These are phyloP conservation scores for Thereva nobilitata DNA, from an alignment of 2,888 invertebrate species.

Conservation along the genomic window DNA sequence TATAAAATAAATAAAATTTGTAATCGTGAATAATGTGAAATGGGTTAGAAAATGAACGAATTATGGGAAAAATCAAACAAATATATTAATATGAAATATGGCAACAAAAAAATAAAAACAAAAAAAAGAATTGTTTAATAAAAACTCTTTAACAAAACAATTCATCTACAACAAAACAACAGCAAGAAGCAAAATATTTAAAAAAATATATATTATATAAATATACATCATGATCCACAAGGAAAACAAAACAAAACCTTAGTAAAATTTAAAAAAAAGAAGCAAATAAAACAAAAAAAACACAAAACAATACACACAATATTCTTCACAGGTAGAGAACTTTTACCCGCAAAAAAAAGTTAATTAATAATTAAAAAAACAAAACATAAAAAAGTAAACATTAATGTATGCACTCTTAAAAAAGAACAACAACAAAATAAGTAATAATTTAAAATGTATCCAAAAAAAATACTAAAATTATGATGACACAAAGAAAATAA, in stretches of 20 bases:
- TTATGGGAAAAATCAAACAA: slow-evolving; percentile 12
- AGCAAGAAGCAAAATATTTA: too few relatives aligned
- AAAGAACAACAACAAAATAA: slow-evolving; percentile 12
- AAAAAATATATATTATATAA: too few relatives aligned
- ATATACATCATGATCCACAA: too few relatives aligned
- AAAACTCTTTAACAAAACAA: slow-evolving; percentile 5
- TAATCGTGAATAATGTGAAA: slow-evolving; percentile 27
- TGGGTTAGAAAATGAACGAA: slow-evolving; percentile 3
- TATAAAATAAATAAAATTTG: background rate
- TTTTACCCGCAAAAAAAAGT: slow-evolving; percentile 1
- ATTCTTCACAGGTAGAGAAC: too few relatives aligned
- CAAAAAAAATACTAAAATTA: slow-evolving; percentile 11
- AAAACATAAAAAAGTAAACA: slow-evolving; percentile 20
- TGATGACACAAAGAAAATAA: background rate
- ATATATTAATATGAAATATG: slow-evolving; percentile 12
- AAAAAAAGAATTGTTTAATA: background rate
- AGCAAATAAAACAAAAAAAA: too few relatives aligned
- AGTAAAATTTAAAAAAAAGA: too few relatives aligned
- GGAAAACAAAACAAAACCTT: too few relatives aligned
- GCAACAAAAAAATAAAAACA: too few relatives aligned
- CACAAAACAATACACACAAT: too few relatives aligned
- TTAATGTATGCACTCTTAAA: slow-evolving; percentile 28
- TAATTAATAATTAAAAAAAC: slow-evolving; percentile 8
- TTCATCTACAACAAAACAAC: background rate
- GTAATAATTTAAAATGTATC: slow-evolving; percentile 27